Evolutionary conservation across 2,888 invertebrate species (phyloP).

Genomic region (Chesias legatella): DNA sequence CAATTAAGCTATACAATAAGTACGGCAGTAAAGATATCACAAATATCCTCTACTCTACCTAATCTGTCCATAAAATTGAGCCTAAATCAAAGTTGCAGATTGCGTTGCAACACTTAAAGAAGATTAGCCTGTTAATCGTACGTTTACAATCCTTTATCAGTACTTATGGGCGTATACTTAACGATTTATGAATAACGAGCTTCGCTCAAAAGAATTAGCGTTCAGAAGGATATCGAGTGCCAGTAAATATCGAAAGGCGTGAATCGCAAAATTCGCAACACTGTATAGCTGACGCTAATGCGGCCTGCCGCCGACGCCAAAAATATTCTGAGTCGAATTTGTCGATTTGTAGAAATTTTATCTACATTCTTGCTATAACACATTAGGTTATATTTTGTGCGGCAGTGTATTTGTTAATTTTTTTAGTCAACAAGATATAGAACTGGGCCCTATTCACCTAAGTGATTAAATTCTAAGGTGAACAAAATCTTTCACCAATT

Average conservation of each 20-base stretch:
- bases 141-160: conserved; percentile 74
- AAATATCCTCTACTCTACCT: conserved; percentile 25
- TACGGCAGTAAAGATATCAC: conserved; percentile 2
- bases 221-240: conserved; percentile 73
- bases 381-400: too few relatives aligned
- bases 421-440: too few relatives aligned
- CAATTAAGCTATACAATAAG: conserved; percentile 2
- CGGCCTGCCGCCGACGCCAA: too few relatives aligned
- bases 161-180: conserved; percentile 51
- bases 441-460: too few relatives aligned
- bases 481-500: too few relatives aligned
- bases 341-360: too few relatives aligned
- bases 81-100: conserved; percentile 58
- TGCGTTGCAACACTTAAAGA: conserved; percentile 58
- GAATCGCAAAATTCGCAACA: conserved; percentile 62
- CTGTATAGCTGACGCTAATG: too few relatives aligned
- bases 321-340: too few relatives aligned
- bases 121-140: conserved; percentile 65
- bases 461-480: too few relatives aligned
- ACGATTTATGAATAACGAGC: conserved; percentile 65
- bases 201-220: conserved; percentile 67
- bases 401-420: too few relatives aligned
- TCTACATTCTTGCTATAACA: too few relatives aligned
- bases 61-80: conserved; percentile 56
- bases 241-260: conserved; percentile 70